These are phyloP conservation scores for Corythornis cristatus DNA, from an alignment of 2,113 vertebrate genomes.

Conservation along the genomic window DNA sequence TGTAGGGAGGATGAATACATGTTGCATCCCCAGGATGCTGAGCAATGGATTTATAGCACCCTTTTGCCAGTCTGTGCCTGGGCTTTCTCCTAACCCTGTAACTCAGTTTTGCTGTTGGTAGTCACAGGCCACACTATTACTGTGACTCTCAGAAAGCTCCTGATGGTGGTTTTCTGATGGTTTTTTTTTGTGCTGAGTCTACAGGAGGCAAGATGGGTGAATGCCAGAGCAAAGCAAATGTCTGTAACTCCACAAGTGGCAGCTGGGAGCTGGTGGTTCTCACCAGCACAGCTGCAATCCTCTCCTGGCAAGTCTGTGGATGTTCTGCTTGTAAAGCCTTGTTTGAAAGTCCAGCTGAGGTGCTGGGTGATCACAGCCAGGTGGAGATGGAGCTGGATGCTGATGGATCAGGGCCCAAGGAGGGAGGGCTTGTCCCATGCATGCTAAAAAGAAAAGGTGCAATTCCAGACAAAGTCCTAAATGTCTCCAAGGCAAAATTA, in stretches of 20 bases:
- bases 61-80: neutral
- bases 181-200: neutral
- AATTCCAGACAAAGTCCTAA: neutral
- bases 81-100: neutral
- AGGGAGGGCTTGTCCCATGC: neutral
- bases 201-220: neutral
- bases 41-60: neutral
- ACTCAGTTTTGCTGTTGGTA: rapidly evolving
- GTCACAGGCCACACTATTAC: no score
- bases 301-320: neutral
- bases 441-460: neutral
- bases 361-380: rapidly evolving
- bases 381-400: rapidly evolving
- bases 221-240: neutral
- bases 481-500: neutral
- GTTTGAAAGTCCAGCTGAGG: neutral
- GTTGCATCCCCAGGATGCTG: neutral
- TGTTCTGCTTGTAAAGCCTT: neutral
- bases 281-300: neutral
- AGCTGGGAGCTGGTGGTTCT: neutral
- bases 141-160: neutral
- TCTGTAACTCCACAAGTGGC: neutral
- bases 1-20: neutral
- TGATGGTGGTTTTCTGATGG: no score
- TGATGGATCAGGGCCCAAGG: neutral